Conservation (phyloP, 2,797 vertebrate genomes). For the Enteromius paludinosus region DNA sequence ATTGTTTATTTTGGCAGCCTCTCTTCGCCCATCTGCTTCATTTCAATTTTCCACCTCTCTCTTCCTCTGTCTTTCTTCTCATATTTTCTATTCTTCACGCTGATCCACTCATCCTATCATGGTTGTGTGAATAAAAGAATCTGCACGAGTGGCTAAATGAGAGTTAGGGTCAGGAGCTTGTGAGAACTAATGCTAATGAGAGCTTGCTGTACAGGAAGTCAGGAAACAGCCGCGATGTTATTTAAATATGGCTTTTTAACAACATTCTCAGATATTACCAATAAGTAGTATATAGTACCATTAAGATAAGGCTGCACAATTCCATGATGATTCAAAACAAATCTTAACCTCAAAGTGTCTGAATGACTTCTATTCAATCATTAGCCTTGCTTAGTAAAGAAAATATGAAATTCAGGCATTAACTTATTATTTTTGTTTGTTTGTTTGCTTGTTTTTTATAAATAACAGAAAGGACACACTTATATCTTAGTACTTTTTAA, state of each 20-base stretch:
- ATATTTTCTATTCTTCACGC: conserved; percentile 6
- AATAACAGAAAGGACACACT: conserved; percentile 57
- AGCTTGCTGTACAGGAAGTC: neutral
- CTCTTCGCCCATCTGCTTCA: conserved; percentile 70
- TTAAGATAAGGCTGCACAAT: neutral
- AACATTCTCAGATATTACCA: neutral
- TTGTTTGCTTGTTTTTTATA: conserved; percentile 59
- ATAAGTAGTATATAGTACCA: no score
- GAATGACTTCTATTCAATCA: neutral
- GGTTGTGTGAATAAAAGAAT: conserved; percentile 43
- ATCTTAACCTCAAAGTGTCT: neutral
- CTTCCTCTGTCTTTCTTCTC: conserved; percentile 10
- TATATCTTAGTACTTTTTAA: conserved; percentile 44
- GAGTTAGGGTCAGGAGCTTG: no score
- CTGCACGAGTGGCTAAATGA: conserved; percentile 42
- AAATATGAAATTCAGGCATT: conserved; percentile 65
- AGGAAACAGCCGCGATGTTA: conserved; percentile 26
- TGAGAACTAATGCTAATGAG: no score
- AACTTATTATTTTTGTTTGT: conserved; percentile 55
- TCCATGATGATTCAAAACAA: neutral
- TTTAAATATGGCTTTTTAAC: conserved; percentile 42
- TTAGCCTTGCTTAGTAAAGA: conserved; percentile 60
- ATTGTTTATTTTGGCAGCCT: conserved; percentile 75
- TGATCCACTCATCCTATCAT: neutral
- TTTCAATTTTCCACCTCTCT: conserved; percentile 51